A percentile compares a stretch with the other conserved stretches of the same genome.
Evolutionary conservation across 2,888 invertebrate species (phyloP).

Genomic region (Aelia acuminata): DNA sequence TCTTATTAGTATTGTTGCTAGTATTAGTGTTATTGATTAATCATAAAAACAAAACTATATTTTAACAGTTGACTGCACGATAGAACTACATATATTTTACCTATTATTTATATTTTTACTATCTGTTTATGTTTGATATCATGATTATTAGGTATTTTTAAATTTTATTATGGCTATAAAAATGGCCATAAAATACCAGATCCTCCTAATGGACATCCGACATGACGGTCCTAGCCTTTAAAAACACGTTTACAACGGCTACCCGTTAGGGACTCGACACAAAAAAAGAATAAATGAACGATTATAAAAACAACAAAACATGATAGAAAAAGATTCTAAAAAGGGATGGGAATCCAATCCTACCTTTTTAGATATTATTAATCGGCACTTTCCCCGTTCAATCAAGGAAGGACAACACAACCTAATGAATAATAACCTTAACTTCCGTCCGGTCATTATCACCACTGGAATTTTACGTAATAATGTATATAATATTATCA

Average conservation of each 20-base stretch:
- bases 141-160: neutral
- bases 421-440: neutral
- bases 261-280: constrained; percentile 7
- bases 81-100: constrained; percentile 1
- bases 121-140: neutral
- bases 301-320: no score
- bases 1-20: no score
- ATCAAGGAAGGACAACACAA: neutral
- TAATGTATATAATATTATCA: no score
- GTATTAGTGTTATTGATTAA: no score
- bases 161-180: neutral
- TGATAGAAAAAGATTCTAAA: neutral
- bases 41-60: no score
- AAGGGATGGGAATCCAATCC: neutral
- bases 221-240: neutral
- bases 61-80: no score
- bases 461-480: neutral
- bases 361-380: constrained; percentile 34
- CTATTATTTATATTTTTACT: neutral
- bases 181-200: constrained; percentile 15
- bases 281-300: neutral
- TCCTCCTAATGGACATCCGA: neutral
- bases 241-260: constrained; percentile 27
- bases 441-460: neutral
- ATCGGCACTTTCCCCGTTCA: neutral